Evolutionary conservation across 2,888 invertebrate genomes (phyloP).

Genomic region (Aethes cnicana): DNA sequence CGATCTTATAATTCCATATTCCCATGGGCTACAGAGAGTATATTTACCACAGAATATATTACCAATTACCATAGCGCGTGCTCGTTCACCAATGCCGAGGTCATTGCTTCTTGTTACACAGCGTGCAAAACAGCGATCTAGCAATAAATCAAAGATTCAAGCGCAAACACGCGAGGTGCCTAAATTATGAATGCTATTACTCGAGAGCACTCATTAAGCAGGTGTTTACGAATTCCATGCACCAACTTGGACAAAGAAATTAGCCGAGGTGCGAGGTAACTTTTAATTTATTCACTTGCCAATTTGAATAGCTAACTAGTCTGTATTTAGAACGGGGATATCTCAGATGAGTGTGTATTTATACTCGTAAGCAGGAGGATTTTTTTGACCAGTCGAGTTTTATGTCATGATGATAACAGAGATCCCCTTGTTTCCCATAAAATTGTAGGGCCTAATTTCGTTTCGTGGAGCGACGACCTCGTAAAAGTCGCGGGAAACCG

Average conservation of each 20-base stretch:
- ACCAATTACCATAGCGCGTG: too few relatives aligned
- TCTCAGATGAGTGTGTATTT: constrained; percentile 5
- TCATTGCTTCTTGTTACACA: too few relatives aligned
- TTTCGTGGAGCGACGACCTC: too few relatives aligned
- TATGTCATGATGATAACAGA: too few relatives aligned
- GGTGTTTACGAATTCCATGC: constrained; percentile 30
- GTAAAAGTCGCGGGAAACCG: too few relatives aligned
- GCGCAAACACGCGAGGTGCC: not conserved
- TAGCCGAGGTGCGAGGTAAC: constrained; percentile 26
- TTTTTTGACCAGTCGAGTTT: not conserved
- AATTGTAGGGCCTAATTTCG: too few relatives aligned
- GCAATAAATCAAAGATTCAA: constrained; percentile 18
- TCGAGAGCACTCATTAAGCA: constrained; percentile 19
- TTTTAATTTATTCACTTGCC: constrained; percentile 30
- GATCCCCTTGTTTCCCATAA: too few relatives aligned
- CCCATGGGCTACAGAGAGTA: too few relatives aligned
- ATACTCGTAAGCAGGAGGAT: too few relatives aligned
- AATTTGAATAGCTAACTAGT: constrained; percentile 32
- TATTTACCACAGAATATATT: too few relatives aligned
- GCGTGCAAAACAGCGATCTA: not conserved
- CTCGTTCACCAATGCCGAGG: too few relatives aligned
- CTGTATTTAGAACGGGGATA: constrained; percentile 5
- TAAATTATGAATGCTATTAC: constrained; percentile 26
- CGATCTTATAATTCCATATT: too few relatives aligned
- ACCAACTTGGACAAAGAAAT: constrained; percentile 29